Percentiles rank a stretch among this genome's conserved stretches.
phyloP scores from a whole-genome alignment of 2,888 invertebrate genomes.

The Tetrapedia diversipes region DNA sequence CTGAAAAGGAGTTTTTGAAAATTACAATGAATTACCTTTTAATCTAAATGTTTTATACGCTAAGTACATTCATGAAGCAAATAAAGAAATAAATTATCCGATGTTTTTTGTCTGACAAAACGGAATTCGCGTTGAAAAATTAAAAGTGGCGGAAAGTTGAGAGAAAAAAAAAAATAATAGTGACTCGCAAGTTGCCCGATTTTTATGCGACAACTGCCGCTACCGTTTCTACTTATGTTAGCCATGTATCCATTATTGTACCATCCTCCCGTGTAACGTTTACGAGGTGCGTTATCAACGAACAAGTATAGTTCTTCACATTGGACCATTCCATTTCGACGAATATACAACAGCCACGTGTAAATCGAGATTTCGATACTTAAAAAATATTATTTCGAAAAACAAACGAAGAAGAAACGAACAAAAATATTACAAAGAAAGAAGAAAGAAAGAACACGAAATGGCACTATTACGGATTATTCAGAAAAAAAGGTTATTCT shows the following conservation, averaged over 20 bases:
- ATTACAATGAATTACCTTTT: too few relatives aligned
- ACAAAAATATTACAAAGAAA: too few relatives aligned
- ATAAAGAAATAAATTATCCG: too few relatives aligned
- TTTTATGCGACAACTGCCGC: conserved; percentile 6
- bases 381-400: background rate
- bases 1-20: too few relatives aligned
- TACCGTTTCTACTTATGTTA: conserved; percentile 18
- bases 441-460: conserved; percentile 41
- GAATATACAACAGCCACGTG: conserved; percentile 3
- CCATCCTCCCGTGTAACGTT: background rate
- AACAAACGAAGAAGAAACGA: conserved; percentile 5
- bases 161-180: background rate
- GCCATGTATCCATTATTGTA: conserved; percentile 2
- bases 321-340: background rate
- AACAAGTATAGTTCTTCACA: background rate
- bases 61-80: too few relatives aligned
- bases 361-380: background rate
- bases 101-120: too few relatives aligned
- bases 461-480: conserved; percentile 79
- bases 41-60: too few relatives aligned
- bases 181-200: conserved; percentile 30
- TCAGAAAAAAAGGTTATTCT: conserved; percentile 54
- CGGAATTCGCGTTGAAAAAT: too few relatives aligned
- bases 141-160: background rate
- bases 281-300: background rate